These are phyloP conservation scores for Caenorhabditis sulstoni DNA, from an alignment of 2,888 invertebrate species.

Conservation along the genomic window DNA sequence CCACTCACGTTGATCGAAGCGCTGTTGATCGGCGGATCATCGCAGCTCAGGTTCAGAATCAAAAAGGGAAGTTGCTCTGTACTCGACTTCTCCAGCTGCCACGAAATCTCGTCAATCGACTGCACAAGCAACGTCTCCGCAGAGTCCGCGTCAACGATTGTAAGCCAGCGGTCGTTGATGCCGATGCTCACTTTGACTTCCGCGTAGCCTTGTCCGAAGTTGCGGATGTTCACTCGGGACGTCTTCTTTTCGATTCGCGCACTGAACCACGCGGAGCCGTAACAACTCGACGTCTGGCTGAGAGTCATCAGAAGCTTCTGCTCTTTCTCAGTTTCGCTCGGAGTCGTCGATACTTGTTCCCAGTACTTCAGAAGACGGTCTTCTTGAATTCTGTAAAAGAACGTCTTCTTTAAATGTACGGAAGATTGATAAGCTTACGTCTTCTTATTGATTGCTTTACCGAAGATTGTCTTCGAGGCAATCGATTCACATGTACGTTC, in stretches of 20 bases:
- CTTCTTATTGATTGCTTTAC: conserved; percentile 42
- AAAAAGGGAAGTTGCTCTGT: conserved; percentile 24
- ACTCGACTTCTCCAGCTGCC: conserved; percentile 33
- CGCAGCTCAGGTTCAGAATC: conserved; percentile 46
- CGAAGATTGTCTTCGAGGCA: conserved; percentile 37
- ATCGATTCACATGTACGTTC: conserved; percentile 43
- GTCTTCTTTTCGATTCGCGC: conserved; percentile 41
- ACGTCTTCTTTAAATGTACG: background rate
- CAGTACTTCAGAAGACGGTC: conserved; percentile 27
- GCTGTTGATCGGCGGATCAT: conserved; percentile 19
- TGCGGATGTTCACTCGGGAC: conserved; percentile 36
- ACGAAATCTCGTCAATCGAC: conserved; percentile 58
- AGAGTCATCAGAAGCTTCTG: conserved; percentile 16
- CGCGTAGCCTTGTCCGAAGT: conserved; percentile 44
- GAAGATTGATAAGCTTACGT: conserved; percentile 24
- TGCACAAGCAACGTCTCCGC: conserved; percentile 71
- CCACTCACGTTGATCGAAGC: background rate
- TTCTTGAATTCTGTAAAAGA: conserved; percentile 31
- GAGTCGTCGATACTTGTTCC: conserved; percentile 13
- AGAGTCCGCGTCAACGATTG: conserved; percentile 89
- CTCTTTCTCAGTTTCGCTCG: conserved; percentile 11
- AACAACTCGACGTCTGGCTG: conserved; percentile 39
- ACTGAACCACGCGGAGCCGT: conserved; percentile 51
- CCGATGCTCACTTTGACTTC: conserved; percentile 84
- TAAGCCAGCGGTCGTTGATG: conserved; percentile 90